Evolutionary conservation across 2,113 vertebrate species (phyloP), one percentile per base, ranked within the genome.

Genomic region (Synodontis membranacea): DNA sequence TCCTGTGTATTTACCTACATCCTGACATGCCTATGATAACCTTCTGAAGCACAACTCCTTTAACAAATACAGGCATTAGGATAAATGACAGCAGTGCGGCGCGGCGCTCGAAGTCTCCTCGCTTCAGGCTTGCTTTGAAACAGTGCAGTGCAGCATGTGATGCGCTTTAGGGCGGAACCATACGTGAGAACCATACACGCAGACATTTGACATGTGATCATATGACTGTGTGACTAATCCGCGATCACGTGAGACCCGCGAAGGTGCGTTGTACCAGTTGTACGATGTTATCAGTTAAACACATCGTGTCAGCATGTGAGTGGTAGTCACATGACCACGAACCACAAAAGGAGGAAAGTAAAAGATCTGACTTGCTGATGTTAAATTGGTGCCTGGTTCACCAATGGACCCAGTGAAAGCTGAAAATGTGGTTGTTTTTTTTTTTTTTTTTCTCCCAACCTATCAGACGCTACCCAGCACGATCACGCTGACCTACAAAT

Each of bases 51-150:
- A 42, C 50, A 62, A 37, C 39, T 4, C 68, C 58, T 68, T 68
- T 86, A 37, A 28, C 82, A 89, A 86, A 84, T 75, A 52, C 48
- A 19, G 74, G 39, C 66, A 80, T 14, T 60, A 34, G 70, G 46
- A 31, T 15, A 50, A 76, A 23, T 56, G 7, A 50, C 28, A n/a
- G 42, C 23, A 75, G 44, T 0, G 14, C 2, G 3, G 44, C 23
- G 5, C 1, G 42, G 6, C 10, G 2, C 42, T 12, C 5, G 19
- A 70, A 74, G 4, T 46, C 42, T 46, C 42, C 23, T 25, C n/a
- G n/a, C n/a, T n/a, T 74, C 70, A 39, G 34, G 7, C 66, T 68
- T 68, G 60, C n/a, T 9, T 28, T 64, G 15, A 31, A 64, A 31
- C 66, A 21, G 66, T 15, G 3, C n/a, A 34, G 66, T 37, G 34